These are phyloP conservation scores for Anas bahamensis DNA, from an alignment of 2,797 vertebrate species.

Conservation along the genomic window DNA sequence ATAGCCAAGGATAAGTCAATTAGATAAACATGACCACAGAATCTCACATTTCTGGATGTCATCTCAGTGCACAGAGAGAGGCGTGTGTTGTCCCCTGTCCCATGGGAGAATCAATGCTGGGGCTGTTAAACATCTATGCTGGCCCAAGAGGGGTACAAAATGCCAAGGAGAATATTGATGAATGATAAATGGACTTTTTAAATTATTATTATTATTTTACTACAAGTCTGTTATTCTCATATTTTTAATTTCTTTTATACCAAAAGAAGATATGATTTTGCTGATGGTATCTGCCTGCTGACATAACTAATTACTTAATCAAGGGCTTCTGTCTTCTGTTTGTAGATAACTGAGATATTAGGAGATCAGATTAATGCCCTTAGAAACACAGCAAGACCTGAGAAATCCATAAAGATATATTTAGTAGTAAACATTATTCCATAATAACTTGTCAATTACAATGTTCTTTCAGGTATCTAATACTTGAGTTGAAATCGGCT, in stretches of 20 bases:
- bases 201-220: background rate
- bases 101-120: background rate
- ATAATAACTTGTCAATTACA: conserved; percentile 43
- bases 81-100: background rate
- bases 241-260: background rate
- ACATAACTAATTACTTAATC: conserved; percentile 50
- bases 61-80: background rate
- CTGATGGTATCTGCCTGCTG: conserved; percentile 13
- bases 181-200: background rate
- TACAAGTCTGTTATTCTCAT: background rate
- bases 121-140: background rate
- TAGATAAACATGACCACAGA: background rate
- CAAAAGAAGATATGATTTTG: background rate
- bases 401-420: conserved; percentile 37
- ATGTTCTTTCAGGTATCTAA: conserved; percentile 32
- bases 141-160: background rate
- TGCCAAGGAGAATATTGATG: background rate
- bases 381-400: conserved; percentile 25
- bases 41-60: background rate
- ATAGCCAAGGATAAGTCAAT: background rate
- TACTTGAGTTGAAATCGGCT: conserved; percentile 7
- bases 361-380: background rate
- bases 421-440: conserved; percentile 48
- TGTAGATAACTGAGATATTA: conserved; percentile 36
- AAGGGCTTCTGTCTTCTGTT: conserved; percentile 28